A percentile compares a stretch with the other conserved stretches of the same genome.
Evolutionary conservation across 2,797 vertebrate genomes (phyloP).

Genomic region (Synaphobranchus kaupii): DNA sequence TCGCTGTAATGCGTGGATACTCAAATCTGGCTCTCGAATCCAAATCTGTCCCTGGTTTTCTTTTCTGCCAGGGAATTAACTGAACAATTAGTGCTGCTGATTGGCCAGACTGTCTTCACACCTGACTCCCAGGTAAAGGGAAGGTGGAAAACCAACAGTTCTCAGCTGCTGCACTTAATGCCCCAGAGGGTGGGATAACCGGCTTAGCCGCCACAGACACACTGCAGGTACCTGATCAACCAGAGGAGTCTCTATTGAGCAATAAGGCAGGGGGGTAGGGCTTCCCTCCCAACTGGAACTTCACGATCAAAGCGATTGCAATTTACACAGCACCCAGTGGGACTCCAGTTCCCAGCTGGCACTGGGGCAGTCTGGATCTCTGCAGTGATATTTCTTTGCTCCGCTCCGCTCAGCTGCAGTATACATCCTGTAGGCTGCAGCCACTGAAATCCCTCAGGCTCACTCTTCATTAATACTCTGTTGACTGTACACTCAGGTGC

Average conservation of each 20-base stretch:
- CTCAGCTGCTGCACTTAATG: neutral
- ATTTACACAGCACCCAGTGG: neutral
- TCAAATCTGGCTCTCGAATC: too few relatives aligned
- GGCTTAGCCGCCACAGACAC: neutral
- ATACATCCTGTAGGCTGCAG: neutral
- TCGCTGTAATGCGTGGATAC: too few relatives aligned
- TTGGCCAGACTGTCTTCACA: too few relatives aligned
- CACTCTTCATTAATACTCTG: neutral
- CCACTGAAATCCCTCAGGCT: neutral
- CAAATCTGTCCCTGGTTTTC: too few relatives aligned
- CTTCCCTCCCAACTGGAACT: neutral
- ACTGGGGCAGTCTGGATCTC: neutral
- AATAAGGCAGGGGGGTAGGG: neutral
- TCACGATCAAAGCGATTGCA: neutral
- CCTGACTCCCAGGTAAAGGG: too few relatives aligned
- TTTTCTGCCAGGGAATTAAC: too few relatives aligned
- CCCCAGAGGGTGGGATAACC: neutral
- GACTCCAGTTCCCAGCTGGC: neutral
- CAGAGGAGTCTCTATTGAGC: neutral
- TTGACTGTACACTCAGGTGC: slow-evolving; percentile 13
- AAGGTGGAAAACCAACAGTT: too few relatives aligned
- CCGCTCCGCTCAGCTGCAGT: neutral
- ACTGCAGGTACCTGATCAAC: neutral
- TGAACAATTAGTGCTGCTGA: too few relatives aligned
- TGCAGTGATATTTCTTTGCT: neutral